A percentile compares a stretch with the other conserved stretches of the same genome.
These are phyloP conservation scores for Neotragus pygmaeus DNA, from an alignment of 2,113 vertebrate genomes.

Conservation along the genomic window DNA sequence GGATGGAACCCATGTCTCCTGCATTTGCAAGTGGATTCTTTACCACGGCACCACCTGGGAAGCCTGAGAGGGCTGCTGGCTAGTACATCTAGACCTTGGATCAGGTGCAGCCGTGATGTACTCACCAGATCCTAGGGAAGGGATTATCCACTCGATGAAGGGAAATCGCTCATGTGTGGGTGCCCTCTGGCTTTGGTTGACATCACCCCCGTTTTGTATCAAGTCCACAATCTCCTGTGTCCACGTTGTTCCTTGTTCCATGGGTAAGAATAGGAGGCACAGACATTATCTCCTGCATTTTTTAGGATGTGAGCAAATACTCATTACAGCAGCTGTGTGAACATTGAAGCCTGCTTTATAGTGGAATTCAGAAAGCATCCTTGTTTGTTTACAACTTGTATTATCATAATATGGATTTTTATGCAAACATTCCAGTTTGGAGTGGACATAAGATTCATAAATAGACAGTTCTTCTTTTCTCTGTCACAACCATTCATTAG, in stretches of 20 bases:
- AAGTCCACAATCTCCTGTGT: conserved; percentile 81
- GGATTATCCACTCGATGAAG: conserved; percentile 73
- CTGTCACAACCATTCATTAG: neutral
- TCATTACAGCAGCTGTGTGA: neutral
- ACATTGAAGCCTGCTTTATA: neutral
- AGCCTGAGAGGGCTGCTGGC: neutral
- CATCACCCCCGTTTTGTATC: conserved; percentile 73
- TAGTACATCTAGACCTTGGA: neutral
- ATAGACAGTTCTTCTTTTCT: neutral
- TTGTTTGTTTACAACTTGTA: neutral
- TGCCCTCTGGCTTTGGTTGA: conserved; percentile 62
- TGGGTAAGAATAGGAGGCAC: neutral
- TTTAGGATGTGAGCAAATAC: neutral
- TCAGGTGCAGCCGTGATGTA: neutral
- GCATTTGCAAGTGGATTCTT: neutral
- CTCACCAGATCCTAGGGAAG: conserved; percentile 47
- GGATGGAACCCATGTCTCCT: neutral
- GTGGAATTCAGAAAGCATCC: neutral
- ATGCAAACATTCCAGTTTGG: neutral
- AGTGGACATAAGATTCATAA: neutral
- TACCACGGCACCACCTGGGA: neutral
- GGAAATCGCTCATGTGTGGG: conserved; percentile 71
- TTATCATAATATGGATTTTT: neutral
- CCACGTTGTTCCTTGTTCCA: conserved; percentile 79
- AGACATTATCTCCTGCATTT: neutral